phyloP scores from a whole-genome alignment of 2,113 vertebrate species.

The Anguilla rostrata region DNA sequence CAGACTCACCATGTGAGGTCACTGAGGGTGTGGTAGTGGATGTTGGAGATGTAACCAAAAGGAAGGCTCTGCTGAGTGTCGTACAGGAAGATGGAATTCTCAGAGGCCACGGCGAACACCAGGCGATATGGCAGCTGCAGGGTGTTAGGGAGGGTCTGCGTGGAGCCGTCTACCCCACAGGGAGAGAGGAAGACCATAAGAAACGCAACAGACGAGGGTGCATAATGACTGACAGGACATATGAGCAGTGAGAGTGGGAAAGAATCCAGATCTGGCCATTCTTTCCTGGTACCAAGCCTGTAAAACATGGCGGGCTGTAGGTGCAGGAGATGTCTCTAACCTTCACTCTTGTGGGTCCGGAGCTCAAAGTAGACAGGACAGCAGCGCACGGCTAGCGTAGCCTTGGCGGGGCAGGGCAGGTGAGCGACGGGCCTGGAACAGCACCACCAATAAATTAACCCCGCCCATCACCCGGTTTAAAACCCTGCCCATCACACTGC shows the following conservation, averaged over 20 bases:
- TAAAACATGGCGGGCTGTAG: neutral
- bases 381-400: constrained; percentile 94
- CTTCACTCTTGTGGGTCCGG: constrained; percentile 70
- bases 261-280: no score
- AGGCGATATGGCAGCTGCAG: constrained; percentile 85
- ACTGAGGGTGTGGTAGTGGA: constrained; percentile 97
- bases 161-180: constrained; percentile 62
- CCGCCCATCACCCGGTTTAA: neutral
- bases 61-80: constrained; percentile 91
- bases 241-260: no score
- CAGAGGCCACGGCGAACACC: constrained; percentile 94
- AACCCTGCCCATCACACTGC: neutral
- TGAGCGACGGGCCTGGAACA: constrained; percentile 85
- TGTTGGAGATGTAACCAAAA: constrained; percentile 90
- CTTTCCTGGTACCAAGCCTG: no score
- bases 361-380: constrained; percentile 90
- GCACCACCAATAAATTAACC: neutral
- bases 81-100: constrained; percentile 90
- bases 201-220: no score
- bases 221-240: no score
- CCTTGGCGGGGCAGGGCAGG: constrained; percentile 88
- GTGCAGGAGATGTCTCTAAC: constrained; percentile 47
- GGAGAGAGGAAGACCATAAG: neutral
- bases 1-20: constrained; percentile 87
- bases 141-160: constrained; percentile 55